Conservation (phyloP, 2,797 vertebrate species). For the Danio choprae region DNA sequence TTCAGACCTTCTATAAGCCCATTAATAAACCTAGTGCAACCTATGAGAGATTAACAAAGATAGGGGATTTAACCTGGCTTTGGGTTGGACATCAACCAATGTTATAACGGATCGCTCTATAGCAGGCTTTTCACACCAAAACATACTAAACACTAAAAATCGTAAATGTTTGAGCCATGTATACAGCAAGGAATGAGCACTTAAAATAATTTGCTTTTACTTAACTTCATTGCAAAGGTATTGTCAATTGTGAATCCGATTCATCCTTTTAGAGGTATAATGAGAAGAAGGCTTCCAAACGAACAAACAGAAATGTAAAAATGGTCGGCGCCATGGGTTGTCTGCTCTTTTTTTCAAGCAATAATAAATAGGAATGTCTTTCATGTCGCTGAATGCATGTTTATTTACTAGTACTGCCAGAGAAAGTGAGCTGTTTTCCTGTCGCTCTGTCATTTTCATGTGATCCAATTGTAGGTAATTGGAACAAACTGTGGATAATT, state of each 20-base stretch:
- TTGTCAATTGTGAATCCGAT: not conserved
- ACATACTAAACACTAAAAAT: constrained; percentile 22
- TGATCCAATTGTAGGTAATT: constrained; percentile 92
- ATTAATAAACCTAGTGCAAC: constrained; percentile 47
- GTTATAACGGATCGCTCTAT: not conserved
- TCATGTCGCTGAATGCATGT: constrained; percentile 61
- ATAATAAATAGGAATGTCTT: constrained; percentile 79
- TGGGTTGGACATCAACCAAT: constrained; percentile 1
- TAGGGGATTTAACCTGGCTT: constrained; percentile 17
- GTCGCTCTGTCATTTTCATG: constrained; percentile 83
- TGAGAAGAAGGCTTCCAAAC: constrained; percentile 57
- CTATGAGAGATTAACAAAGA: constrained; percentile 49
- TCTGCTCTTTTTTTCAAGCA: constrained; percentile 58
- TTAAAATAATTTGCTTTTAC: constrained; percentile 1
- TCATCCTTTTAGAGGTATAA: constrained; percentile 42
- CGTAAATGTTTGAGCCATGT: constrained; percentile 34
- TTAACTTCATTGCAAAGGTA: not conserved
- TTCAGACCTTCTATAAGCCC: constrained; percentile 53
- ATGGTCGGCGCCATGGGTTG: constrained; percentile 67
- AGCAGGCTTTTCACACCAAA: not conserved
- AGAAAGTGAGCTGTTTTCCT: constrained; percentile 66
- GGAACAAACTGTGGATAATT: constrained; percentile 93
- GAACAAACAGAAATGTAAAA: constrained; percentile 74
- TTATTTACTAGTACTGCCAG: constrained; percentile 49
- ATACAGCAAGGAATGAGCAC: not conserved